Evolutionary conservation across 2,797 vertebrate species (phyloP).

Genomic region (Hippoglossus hippoglossus): DNA sequence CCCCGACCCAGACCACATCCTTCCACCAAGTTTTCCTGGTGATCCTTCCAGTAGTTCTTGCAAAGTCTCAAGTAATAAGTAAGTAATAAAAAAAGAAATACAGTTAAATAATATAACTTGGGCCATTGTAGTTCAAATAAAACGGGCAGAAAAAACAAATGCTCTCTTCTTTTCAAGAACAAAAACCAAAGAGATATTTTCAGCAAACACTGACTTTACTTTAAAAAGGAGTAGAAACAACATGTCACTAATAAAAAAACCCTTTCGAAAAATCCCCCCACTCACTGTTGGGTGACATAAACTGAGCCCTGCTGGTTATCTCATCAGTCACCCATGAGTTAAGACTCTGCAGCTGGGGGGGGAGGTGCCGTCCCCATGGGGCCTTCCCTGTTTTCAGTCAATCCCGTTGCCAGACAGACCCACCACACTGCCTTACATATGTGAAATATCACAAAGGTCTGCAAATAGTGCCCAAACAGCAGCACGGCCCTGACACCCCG

Average conservation of each 20-base stretch:
- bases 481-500: slow-evolving; percentile 48
- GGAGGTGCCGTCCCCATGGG: slow-evolving; percentile 28
- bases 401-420: slow-evolving; percentile 61
- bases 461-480: slow-evolving; percentile 75
- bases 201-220: background rate
- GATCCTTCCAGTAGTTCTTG: no score
- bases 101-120: no score
- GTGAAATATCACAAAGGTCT: slow-evolving; percentile 78
- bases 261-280: slow-evolving; percentile 1
- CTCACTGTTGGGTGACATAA: slow-evolving; percentile 47
- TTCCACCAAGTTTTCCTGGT: no score
- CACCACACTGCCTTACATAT: slow-evolving; percentile 50
- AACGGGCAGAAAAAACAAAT: background rate
- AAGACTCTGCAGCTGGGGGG: slow-evolving; percentile 39
- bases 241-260: slow-evolving; percentile 22
- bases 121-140: background rate
- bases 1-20: no score
- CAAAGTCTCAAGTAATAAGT: no score
- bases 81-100: no score
- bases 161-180: background rate
- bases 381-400: slow-evolving; percentile 37
- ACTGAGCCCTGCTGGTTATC: slow-evolving; percentile 49
- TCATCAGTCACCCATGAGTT: slow-evolving; percentile 56
- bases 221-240: slow-evolving; percentile 17
- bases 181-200: background rate